Conservation (phyloP, 2,888 invertebrate genomes). For the Masnerella sp. region DNA sequence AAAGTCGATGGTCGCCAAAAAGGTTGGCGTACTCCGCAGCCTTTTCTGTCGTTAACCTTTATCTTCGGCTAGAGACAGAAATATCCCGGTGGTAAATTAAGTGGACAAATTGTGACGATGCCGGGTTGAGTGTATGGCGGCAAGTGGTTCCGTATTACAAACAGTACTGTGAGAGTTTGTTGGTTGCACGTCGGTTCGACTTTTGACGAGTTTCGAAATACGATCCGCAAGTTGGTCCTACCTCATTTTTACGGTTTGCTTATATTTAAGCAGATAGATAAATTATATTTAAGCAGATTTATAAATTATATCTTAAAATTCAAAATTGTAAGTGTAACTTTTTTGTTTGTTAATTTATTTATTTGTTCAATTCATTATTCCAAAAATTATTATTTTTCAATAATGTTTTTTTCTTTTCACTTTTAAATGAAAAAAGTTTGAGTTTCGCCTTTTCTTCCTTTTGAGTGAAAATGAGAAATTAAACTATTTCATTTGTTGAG, state of each 20-base stretch:
- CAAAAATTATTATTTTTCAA: too few species aligned
- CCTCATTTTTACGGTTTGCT: slow-evolving; percentile 21
- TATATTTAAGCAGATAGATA: too few species aligned
- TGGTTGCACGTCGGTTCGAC: slow-evolving; percentile 31
- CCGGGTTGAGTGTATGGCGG: slow-evolving; percentile 19
- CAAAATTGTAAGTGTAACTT: too few species aligned
- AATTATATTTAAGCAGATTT: too few species aligned
- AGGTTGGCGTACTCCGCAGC: slow-evolving; percentile 16
- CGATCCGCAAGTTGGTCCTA: slow-evolving; percentile 29
- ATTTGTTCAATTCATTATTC: too few species aligned
- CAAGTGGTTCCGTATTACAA: slow-evolving; percentile 36
- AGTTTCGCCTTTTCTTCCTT: too few species aligned
- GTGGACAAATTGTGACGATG: slow-evolving; percentile 53
- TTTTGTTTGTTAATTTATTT: too few species aligned
- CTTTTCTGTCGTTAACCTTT: slow-evolving; percentile 28
- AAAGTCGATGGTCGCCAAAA: slow-evolving; percentile 14
- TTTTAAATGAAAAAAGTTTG: too few species aligned
- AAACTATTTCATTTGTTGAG: too few species aligned
- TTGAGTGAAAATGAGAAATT: too few species aligned
- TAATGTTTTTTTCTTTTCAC: too few species aligned
- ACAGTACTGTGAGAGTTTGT: slow-evolving; percentile 47
- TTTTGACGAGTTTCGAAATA: slow-evolving; percentile 52
- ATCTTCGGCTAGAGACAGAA: slow-evolving; percentile 39
- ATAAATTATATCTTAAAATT: too few species aligned
- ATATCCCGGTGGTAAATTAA: slow-evolving; percentile 59